Evolutionary conservation across 2,797 vertebrate species (phyloP).

Genomic region (Pelochelys cantorii): DNA sequence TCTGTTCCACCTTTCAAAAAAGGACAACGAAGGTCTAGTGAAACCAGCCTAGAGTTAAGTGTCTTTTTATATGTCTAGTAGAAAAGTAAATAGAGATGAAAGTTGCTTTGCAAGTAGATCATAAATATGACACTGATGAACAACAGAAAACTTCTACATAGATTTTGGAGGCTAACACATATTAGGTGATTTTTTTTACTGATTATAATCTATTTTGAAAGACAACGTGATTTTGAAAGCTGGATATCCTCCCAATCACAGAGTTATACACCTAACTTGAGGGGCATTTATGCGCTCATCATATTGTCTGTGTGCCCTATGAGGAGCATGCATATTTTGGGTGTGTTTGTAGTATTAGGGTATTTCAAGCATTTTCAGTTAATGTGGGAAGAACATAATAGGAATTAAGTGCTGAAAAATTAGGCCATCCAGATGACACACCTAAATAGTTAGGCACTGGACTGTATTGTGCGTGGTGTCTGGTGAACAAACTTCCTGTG

Average conservation of each 20-base stretch:
- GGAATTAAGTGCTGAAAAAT: not conserved
- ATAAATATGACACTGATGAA: conserved; percentile 18
- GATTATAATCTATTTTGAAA: conserved; percentile 6
- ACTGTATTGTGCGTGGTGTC: not conserved
- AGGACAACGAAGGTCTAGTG: conserved; percentile 67
- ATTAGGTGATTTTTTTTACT: not conserved
- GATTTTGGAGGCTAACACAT: not conserved
- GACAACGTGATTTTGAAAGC: not conserved
- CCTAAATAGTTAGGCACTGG: not conserved
- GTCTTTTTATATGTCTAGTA: conserved; percentile 11
- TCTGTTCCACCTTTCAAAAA: conserved; percentile 79
- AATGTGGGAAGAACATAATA: not conserved
- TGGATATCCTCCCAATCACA: not conserved
- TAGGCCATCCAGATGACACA: not conserved
- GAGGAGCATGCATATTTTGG: not conserved
- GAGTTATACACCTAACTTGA: conserved; percentile 21
- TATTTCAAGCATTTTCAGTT: not conserved
- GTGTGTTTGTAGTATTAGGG: not conserved
- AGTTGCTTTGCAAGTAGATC: conserved; percentile 50
- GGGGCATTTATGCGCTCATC: conserved; percentile 8
- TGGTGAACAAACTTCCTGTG: not conserved
- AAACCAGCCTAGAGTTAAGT: conserved; percentile 40
- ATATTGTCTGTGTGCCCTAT: conserved; percentile 44
- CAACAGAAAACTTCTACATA: not conserved
- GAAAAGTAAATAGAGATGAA: conserved; percentile 49